Conservation (phyloP, 2,113 vertebrate species). For the Sceloporus undulatus region DNA sequence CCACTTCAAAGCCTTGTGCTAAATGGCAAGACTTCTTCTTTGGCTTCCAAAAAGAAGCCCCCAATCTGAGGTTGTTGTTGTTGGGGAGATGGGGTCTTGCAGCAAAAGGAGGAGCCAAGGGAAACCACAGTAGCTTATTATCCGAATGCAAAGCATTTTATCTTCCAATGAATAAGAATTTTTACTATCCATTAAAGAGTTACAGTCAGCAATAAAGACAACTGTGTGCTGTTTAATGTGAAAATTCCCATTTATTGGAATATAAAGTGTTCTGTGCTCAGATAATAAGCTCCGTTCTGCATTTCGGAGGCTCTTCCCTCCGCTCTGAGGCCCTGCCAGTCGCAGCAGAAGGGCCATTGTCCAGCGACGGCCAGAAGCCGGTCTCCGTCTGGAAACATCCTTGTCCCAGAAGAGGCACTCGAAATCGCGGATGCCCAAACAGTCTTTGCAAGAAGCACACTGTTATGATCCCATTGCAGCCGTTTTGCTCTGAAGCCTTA, state of each 20-base stretch:
- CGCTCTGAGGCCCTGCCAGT: background rate
- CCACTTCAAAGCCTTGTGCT: too few relatives aligned
- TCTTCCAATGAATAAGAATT: background rate
- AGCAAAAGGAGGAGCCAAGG: background rate
- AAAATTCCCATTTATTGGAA: conserved; percentile 1
- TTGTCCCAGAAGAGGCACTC: background rate
- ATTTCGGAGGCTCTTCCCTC: background rate
- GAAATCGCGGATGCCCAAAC: background rate
- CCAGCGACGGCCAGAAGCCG: too few relatives aligned
- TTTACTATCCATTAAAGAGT: background rate
- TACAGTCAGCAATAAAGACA: background rate
- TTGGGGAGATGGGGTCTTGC: background rate
- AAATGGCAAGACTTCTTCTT: too few relatives aligned
- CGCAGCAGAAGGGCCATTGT: background rate
- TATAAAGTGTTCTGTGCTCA: background rate
- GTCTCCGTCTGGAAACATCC: background rate
- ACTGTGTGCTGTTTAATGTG: background rate
- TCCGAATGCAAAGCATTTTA: background rate
- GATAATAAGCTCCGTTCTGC: background rate
- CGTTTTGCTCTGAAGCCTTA: background rate
- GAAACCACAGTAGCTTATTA: background rate
- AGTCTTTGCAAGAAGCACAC: too few relatives aligned
- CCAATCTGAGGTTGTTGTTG: too few relatives aligned
- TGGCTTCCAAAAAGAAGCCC: too few relatives aligned
- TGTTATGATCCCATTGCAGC: background rate